Evolutionary conservation across 2,797 vertebrate species (phyloP).

Genomic region (Tolypeutes matacus): DNA sequence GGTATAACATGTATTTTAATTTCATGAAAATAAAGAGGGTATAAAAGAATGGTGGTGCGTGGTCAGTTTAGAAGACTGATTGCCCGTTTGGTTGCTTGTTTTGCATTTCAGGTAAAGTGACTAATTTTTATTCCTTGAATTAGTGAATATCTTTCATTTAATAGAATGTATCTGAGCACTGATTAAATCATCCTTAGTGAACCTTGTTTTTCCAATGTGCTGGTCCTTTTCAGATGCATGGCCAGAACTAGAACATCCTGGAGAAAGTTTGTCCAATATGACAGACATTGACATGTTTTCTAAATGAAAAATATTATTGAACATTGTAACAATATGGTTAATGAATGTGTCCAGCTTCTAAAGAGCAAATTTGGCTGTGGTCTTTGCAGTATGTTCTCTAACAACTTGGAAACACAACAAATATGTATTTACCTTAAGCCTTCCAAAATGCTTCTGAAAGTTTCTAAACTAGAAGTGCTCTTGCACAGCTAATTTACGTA

Average conservation of each 20-base stretch:
- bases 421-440: neutral
- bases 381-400: neutral
- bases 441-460: neutral
- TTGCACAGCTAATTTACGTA: neutral
- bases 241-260: neutral
- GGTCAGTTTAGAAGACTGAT: neutral
- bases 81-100: neutral
- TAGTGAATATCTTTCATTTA: neutral
- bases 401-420: neutral
- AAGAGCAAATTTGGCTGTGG: neutral
- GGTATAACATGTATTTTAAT: neutral
- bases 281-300: neutral
- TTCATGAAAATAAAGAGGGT: neutral
- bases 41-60: accelerated
- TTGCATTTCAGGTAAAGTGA: neutral
- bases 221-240: neutral
- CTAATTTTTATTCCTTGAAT: slow-evolving; percentile 27
- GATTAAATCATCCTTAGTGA: neutral
- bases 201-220: neutral
- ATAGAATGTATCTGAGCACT: neutral
- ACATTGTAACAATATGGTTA: neutral
- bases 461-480: neutral
- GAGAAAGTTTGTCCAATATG: neutral
- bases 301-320: neutral
- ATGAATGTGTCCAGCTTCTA: neutral